Evolutionary conservation across 2,113 vertebrate genomes (phyloP).

Genomic region (Amphilophus citrinellus): DNA sequence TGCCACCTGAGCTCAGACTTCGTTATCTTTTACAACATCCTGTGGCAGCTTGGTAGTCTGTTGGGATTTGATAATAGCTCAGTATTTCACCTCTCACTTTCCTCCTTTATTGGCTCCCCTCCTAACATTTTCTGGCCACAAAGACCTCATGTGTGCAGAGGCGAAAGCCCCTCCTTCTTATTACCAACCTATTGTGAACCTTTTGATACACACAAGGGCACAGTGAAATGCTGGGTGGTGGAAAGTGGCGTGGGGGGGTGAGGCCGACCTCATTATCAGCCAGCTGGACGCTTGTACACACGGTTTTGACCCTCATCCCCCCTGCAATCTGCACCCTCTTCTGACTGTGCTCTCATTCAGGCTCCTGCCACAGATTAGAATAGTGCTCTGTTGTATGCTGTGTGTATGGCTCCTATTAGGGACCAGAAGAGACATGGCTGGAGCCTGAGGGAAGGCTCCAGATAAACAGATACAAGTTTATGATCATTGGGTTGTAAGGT

Average conservation of each 20-base stretch:
- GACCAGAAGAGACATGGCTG: slow-evolving; percentile 29
- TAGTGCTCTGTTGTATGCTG: slow-evolving; percentile 42
- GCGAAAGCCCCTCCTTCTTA: slow-evolving; percentile 53
- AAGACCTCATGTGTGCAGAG: slow-evolving; percentile 35
- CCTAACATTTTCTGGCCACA: slow-evolving; percentile 23
- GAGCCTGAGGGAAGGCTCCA: slow-evolving; percentile 16
- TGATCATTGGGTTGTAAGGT: neutral
- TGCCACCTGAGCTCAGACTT: slow-evolving; percentile 39
- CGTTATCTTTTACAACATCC: slow-evolving; percentile 33
- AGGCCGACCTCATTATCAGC: slow-evolving; percentile 68
- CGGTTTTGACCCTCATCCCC: slow-evolving; percentile 12
- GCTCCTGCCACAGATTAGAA: slow-evolving; percentile 28
- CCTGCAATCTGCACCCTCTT: neutral
- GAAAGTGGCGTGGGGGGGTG: slow-evolving; percentile 32
- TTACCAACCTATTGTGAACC: slow-evolving; percentile 67
- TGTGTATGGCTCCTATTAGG: slow-evolving; percentile 37
- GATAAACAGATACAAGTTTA: slow-evolving; percentile 10
- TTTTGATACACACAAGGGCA: slow-evolving; percentile 53
- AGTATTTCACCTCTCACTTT: slow-evolving; percentile 34
- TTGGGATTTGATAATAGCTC: slow-evolving; percentile 15
- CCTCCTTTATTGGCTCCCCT: slow-evolving; percentile 32
- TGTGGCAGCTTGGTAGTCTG: neutral
- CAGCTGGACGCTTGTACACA: slow-evolving; percentile 55
- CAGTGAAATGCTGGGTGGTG: slow-evolving; percentile 33
- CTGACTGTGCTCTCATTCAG: neutral